These are phyloP conservation scores for Dynastes hyllus DNA, from an alignment of 2,888 invertebrate species.

Conservation along the genomic window DNA sequence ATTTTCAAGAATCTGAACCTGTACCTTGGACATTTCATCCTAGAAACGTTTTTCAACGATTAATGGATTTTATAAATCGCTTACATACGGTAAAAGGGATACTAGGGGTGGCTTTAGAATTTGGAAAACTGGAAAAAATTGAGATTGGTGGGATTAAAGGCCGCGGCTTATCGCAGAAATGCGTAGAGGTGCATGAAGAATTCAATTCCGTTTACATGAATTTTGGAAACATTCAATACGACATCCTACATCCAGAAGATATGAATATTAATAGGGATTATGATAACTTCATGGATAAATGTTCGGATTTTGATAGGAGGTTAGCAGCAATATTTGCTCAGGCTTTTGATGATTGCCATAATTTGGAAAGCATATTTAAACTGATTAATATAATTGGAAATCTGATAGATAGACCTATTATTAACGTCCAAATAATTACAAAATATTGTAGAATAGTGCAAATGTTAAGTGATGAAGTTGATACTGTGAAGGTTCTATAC, in stretches of 20 bases:
- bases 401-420: slow-evolving; percentile 83
- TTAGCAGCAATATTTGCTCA: slow-evolving; percentile 87
- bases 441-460: slow-evolving; percentile 79
- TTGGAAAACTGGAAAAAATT: slow-evolving; percentile 88
- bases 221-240: slow-evolving; percentile 78
- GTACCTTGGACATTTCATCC: slow-evolving; percentile 86
- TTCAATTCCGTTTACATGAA: slow-evolving; percentile 67
- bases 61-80: slow-evolving; percentile 78
- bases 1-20: slow-evolving; percentile 74
- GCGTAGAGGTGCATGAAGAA: slow-evolving; percentile 66
- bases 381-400: slow-evolving; percentile 75
- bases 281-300: slow-evolving; percentile 75
- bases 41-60: slow-evolving; percentile 80
- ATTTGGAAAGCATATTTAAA: slow-evolving; percentile 78
- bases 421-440: slow-evolving; percentile 81
- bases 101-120: slow-evolving; percentile 86
- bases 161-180: slow-evolving; percentile 65
- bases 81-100: slow-evolving; percentile 80
- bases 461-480: slow-evolving; percentile 79
- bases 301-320: slow-evolving; percentile 83
- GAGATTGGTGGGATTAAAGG: slow-evolving; percentile 70
- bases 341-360: slow-evolving; percentile 86
- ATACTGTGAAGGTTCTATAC: slow-evolving; percentile 78
- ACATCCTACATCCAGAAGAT: slow-evolving; percentile 83
- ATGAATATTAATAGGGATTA: slow-evolving; percentile 80